Evolutionary conservation across 2,797 vertebrate genomes (phyloP), one percentile per base, ranked within the genome.

Genomic region (Enteromius viviparus): DNA sequence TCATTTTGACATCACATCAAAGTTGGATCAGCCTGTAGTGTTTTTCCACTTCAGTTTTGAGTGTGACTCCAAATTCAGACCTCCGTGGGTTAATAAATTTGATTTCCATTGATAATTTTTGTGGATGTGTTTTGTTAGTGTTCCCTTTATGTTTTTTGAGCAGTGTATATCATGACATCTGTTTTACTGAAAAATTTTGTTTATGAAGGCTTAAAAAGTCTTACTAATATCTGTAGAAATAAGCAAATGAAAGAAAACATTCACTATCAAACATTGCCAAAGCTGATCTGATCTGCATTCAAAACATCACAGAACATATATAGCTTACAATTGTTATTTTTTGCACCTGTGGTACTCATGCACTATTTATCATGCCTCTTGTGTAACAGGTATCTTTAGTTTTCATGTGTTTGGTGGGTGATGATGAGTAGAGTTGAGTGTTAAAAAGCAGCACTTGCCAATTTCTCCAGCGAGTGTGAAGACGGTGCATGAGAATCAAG

Each of bases 401-500:
- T n/a, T 49, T 40, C 45, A 40, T 60, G 70, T 76, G 21, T 71
- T 70, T 23, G 78, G 49, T 10, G 82, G 79, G 68, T 26, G 80
- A 72, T 84, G 76, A 86, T 65, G 80, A 60, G 75, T 15, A 51
- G 17, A 84, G 82, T 42, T 51, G 58, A 62, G 75, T 71, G 76
- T 83, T 68, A 86, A 80, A 83, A 40, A 83, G 60, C 14, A 64
- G 60, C 68, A 60, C 40, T 78, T 58, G 23, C 78, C 64, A 47
- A 34, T 84, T 65, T 83, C 82, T 76, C 53, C 58, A 85, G 76
- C 26, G 58, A 83, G 71, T 78, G 79, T 65, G 84, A 86, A 84
- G 82, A 76, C 80, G 40, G 76, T 6, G 60, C 71, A 69, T 79
- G 82, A 80, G 87, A 86, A 88, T 81, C 77, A 81, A 86, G 81